Conservation (phyloP, 2,113 vertebrate species). For the Gavia stellata region DNA sequence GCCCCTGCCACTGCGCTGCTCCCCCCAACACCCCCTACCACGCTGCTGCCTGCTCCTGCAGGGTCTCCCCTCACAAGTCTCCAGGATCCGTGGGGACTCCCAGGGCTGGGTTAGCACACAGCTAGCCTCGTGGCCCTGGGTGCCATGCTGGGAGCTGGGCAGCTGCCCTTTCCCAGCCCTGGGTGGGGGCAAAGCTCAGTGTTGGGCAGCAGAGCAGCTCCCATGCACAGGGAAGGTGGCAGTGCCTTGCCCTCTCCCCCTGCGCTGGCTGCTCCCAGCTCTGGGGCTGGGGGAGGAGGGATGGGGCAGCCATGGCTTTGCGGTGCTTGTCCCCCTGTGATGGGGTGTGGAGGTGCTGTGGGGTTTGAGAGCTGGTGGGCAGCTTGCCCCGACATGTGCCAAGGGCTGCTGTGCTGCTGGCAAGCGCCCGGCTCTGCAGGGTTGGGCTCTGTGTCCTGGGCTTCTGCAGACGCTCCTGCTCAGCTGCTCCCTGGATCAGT, state of each 20-base stretch:
- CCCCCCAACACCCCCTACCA: not conserved
- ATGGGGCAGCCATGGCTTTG: not conserved
- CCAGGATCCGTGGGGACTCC: not conserved
- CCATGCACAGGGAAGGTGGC: not conserved
- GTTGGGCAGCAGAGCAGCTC: not conserved
- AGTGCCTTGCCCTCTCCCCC: not conserved
- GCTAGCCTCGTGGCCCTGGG: not conserved
- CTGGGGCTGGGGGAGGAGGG: not conserved
- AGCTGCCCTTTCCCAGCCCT: accelerated
- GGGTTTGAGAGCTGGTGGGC: not conserved
- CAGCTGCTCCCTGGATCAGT: not conserved
- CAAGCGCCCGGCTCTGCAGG: not conserved
- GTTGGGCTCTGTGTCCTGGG: not conserved
- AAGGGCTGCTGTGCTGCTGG: not conserved
- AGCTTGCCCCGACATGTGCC: not conserved
- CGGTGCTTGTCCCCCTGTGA: not conserved
- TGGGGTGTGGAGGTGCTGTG: accelerated
- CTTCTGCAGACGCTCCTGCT: not conserved
- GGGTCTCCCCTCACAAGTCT: not conserved
- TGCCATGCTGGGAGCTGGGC: not conserved
- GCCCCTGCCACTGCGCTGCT: accelerated
- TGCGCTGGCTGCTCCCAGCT: not conserved
- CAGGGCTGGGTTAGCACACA: accelerated
- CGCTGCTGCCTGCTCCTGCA: not conserved
- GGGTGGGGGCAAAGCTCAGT: accelerated